A percentile compares a stretch with the other conserved stretches of the same genome.
Evolutionary conservation across 64 coral and sea anemone species (phyloP).

Genomic region (Hydrozoanthus tunicans): DNA sequence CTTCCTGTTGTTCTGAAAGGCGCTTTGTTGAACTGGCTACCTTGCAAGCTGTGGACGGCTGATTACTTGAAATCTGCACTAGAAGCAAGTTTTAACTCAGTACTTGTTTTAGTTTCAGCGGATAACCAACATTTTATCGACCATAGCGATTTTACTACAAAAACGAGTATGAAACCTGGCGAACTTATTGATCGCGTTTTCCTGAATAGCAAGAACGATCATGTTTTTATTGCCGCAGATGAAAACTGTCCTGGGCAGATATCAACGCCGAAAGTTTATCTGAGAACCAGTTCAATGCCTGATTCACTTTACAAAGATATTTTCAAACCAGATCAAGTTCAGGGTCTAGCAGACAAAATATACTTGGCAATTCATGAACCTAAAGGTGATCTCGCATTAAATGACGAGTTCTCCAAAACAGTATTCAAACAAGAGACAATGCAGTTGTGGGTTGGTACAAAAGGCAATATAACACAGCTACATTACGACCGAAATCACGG

Average conservation of each 20-base stretch:
- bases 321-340: conserved; percentile 47
- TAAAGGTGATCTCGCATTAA: not conserved
- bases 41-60: conserved; percentile 33
- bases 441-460: conserved; percentile 70
- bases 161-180: conserved; percentile 30
- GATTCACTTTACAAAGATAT: conserved; percentile 55
- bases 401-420: conserved; percentile 16
- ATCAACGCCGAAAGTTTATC: conserved; percentile 53
- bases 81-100: conserved; percentile 9
- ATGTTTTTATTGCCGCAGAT: not conserved
- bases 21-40: conserved; percentile 38
- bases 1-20: conserved; percentile 57
- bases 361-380: not conserved
- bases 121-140: conserved; percentile 68
- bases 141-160: conserved; percentile 55
- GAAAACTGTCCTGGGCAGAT: not conserved
- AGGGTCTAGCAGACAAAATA: conserved; percentile 52
- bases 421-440: conserved; percentile 65
- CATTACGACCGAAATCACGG: conserved; percentile 76
- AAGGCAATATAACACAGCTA: conserved; percentile 61
- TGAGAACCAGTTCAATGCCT: conserved; percentile 67
- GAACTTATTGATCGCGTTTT: conserved; percentile 53
- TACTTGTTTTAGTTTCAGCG: conserved; percentile 29
- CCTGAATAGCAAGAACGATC: not conserved
- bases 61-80: conserved; percentile 60